Percentiles rank a stretch among this genome's conserved stretches.
phyloP scores from a whole-genome alignment of 2,888 invertebrate genomes.

The Perdita meconis region DNA sequence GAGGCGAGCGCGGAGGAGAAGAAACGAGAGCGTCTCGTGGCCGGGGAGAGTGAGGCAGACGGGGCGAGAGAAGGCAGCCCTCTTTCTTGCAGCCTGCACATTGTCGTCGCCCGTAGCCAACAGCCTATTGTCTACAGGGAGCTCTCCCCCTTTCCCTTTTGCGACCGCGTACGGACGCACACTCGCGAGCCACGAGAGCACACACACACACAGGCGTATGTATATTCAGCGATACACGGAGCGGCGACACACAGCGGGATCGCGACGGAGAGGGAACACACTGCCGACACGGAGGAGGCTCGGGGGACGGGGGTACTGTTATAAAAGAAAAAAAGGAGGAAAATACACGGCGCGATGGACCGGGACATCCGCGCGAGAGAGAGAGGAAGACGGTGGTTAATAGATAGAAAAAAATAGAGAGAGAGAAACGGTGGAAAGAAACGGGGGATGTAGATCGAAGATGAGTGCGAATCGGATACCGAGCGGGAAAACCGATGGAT shows the following conservation, averaged over 20 bases:
- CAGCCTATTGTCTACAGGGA: constrained; percentile 77
- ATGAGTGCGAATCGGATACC: constrained; percentile 49
- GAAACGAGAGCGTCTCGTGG: constrained; percentile 55
- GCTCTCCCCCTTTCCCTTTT: constrained; percentile 69
- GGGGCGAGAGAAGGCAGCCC: constrained; percentile 17
- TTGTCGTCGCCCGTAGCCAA: constrained; percentile 80
- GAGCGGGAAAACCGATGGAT: constrained; percentile 53
- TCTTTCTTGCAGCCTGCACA: constrained; percentile 65
- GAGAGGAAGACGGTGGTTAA: constrained; percentile 23
- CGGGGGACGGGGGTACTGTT: constrained; percentile 38
- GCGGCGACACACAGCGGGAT: constrained; percentile 32
- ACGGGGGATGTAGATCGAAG: constrained; percentile 49
- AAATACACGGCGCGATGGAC: constrained; percentile 44
- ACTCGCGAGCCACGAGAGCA: no score
- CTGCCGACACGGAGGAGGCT: constrained; percentile 50
- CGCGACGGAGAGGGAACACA: constrained; percentile 49
- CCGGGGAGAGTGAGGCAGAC: constrained; percentile 32
- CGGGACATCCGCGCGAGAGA: constrained; percentile 9
- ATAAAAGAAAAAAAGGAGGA: constrained; percentile 53
- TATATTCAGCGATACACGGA: constrained; percentile 28
- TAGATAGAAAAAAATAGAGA: constrained; percentile 33
- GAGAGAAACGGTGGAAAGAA: background rate
- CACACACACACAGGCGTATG: background rate
- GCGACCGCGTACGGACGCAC: constrained; percentile 45
- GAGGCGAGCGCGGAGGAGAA: constrained; percentile 46